Conservation (phyloP, 2,113 vertebrate genomes). For the Toxotes jaculatrix region DNA sequence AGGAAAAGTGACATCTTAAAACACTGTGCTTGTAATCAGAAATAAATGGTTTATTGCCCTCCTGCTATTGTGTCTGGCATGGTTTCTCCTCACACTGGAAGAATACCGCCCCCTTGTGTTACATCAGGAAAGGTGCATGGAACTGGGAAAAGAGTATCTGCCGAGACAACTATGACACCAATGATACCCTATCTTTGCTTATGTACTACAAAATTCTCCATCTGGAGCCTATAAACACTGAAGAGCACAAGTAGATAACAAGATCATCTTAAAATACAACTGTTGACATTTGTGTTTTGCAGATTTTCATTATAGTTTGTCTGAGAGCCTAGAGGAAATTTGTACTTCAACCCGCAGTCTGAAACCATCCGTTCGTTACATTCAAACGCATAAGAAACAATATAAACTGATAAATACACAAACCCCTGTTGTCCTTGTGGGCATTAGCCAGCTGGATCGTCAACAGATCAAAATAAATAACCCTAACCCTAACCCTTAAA, state of each 20-base stretch:
- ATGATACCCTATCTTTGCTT: background rate
- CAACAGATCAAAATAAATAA: conserved; percentile 10
- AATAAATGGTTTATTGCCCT: conserved; percentile 59
- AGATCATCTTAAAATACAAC: background rate
- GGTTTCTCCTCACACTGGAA: conserved; percentile 19
- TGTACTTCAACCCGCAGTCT: background rate
- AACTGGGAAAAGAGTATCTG: background rate
- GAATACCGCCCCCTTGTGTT: conserved; percentile 69
- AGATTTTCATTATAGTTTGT: conserved; percentile 16
- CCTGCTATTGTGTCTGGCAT: conserved; percentile 52
- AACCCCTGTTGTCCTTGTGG: conserved; percentile 4
- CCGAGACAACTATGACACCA: background rate
- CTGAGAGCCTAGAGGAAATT: background rate
- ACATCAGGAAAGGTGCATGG: conserved; percentile 46
- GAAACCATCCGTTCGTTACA: background rate
- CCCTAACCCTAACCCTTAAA: background rate
- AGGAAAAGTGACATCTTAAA: conserved; percentile 24
- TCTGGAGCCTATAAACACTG: background rate
- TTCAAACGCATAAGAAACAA: conserved; percentile 16
- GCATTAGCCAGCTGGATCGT: conserved; percentile 11
- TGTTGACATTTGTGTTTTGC: conserved; percentile 5
- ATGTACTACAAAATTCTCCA: background rate
- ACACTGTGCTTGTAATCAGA: conserved; percentile 31
- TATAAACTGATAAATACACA: background rate
- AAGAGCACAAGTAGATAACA: conserved; percentile 1